Conservation (phyloP, 1,140 invertebrate species). For the Archivesica marissinica region DNA sequence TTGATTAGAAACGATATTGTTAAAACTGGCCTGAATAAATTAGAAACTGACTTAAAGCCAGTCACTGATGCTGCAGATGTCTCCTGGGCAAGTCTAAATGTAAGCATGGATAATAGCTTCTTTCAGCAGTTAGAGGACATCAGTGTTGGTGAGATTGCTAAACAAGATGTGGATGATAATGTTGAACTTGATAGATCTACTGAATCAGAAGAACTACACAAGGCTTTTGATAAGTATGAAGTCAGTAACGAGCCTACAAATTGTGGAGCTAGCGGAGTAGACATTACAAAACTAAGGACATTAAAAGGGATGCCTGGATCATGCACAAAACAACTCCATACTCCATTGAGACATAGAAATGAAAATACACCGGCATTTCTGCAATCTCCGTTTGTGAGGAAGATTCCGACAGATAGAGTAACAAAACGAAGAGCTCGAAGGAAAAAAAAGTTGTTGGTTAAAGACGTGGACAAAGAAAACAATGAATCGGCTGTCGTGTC, state of each 20-base stretch:
- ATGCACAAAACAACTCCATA: background rate
- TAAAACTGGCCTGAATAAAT: background rate
- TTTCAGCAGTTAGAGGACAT: background rate
- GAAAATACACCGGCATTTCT: constrained; percentile 8
- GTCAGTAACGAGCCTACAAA: too few species aligned
- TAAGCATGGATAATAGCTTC: background rate
- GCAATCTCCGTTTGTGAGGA: constrained; percentile 52
- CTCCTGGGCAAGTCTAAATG: background rate
- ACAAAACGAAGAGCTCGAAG: constrained; percentile 25
- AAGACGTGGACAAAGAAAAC: background rate
- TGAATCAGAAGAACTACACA: background rate
- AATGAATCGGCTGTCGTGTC: background rate
- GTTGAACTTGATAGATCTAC: background rate
- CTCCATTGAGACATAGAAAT: background rate
- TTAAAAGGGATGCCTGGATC: background rate
- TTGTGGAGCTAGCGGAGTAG: too few species aligned
- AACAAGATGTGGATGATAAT: background rate
- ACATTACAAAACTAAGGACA: too few species aligned
- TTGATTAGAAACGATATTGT: background rate
- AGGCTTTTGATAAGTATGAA: too few species aligned
- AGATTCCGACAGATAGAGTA: constrained; percentile 49
- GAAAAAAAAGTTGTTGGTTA: background rate
- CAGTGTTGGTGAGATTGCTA: background rate
- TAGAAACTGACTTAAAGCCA: background rate
- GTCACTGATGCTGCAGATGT: background rate